These are phyloP conservation scores for Helicoverpa zea DNA, from an alignment of 1,140 invertebrate genomes.

Conservation along the genomic window DNA sequence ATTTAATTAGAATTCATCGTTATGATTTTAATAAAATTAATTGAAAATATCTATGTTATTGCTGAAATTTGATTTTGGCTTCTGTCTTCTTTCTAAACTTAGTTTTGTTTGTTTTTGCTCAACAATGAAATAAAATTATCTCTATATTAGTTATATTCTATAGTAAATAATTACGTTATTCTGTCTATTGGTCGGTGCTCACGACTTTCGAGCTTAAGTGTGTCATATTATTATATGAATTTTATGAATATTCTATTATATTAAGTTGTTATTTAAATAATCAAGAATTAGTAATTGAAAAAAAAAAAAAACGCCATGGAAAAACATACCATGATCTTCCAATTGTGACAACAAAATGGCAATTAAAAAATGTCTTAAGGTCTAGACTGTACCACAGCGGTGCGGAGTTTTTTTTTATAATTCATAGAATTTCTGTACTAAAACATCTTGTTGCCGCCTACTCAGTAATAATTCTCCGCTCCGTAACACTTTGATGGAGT, in stretches of 20 bases:
- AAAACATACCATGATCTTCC: too few species aligned
- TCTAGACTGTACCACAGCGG: too few species aligned
- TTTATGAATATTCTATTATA: conserved; percentile 2
- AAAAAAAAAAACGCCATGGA: too few species aligned
- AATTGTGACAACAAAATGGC: too few species aligned
- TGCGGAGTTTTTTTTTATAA: too few species aligned
- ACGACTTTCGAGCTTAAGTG: conserved; percentile 5
- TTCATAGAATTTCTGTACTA: too few species aligned
- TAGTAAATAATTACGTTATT: background rate
- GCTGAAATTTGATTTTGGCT: conserved; percentile 36
- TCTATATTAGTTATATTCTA: background rate
- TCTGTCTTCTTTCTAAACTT: background rate
- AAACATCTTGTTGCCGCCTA: too few species aligned
- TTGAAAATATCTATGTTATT: background rate
- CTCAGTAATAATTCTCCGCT: too few species aligned
- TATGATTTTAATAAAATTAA: background rate
- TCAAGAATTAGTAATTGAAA: too few species aligned
- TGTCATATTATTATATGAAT: conserved; percentile 20
- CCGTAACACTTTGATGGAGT: too few species aligned
- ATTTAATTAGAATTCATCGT: background rate
- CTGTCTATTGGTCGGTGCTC: conserved; percentile 7
- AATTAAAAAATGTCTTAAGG: too few species aligned
- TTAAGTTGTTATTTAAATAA: background rate
- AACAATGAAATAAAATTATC: background rate
- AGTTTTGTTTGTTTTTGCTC: background rate